phyloP scores from a whole-genome alignment of 1,140 invertebrate species.

The Neodiprion virginianus region DNA sequence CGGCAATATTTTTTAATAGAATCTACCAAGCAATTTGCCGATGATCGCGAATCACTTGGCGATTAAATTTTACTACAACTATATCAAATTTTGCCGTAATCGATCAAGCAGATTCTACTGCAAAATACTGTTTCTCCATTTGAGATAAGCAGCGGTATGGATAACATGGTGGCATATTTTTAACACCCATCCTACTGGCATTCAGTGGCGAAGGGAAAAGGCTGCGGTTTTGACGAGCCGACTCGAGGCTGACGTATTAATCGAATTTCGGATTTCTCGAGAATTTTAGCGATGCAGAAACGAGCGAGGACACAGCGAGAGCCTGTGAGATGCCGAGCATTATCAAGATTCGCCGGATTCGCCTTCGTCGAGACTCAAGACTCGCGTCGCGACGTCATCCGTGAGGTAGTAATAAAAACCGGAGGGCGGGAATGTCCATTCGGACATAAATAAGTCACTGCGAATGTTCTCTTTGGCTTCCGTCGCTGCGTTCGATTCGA shows the following conservation, averaged over 20 bases:
- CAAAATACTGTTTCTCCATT: too few relatives aligned
- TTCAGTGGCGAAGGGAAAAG: neutral
- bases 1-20: too few relatives aligned
- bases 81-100: too few relatives aligned
- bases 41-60: too few relatives aligned
- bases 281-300: neutral
- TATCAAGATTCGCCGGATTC: slow-evolving; percentile 14
- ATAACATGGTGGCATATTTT: too few relatives aligned
- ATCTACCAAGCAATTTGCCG: too few relatives aligned
- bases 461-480: neutral
- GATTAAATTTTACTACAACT: neutral
- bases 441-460: neutral
- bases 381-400: neutral
- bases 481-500: neutral
- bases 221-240: neutral
- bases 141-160: too few relatives aligned
- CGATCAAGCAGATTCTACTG: too few relatives aligned
- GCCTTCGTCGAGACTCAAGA: neutral
- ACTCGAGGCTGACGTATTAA: slow-evolving; percentile 8
- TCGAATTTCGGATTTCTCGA: slow-evolving; percentile 1
- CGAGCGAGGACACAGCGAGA: neutral
- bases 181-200: too few relatives aligned
- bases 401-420: slow-evolving; percentile 6
- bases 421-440: slow-evolving; percentile 1
- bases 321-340: slow-evolving; percentile 1